These are phyloP conservation scores for Orthonychiurus folsomi DNA, from an alignment of 2,888 invertebrate species.

Conservation along the genomic window DNA sequence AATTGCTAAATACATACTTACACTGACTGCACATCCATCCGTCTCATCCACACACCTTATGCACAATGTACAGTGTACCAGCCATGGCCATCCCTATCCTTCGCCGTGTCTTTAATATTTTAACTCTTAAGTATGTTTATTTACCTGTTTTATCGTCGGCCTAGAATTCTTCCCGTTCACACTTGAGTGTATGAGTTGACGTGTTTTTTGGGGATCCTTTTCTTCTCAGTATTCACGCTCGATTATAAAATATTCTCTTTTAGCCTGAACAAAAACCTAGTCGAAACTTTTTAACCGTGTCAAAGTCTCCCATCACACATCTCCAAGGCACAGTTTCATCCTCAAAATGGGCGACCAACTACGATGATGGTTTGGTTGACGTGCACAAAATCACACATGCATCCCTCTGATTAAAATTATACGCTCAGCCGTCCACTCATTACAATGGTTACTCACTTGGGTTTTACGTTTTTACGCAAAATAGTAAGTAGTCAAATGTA, in stretches of 20 bases:
- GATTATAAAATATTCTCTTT: neutral
- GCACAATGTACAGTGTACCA: too few species aligned
- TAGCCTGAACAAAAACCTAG: neutral
- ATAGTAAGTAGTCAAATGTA: too few species aligned
- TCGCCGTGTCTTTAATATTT: neutral
- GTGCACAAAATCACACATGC: too few species aligned
- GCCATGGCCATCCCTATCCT: too few species aligned
- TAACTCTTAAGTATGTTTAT: neutral
- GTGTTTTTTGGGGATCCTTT: neutral
- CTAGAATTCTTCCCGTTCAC: neutral
- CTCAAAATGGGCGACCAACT: too few species aligned
- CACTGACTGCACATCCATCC: neutral
- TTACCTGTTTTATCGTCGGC: neutral
- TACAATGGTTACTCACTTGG: too few species aligned
- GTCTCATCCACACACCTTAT: neutral
- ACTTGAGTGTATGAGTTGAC: neutral
- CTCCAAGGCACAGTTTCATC: too few species aligned
- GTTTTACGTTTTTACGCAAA: too few species aligned
- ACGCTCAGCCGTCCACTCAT: too few species aligned
- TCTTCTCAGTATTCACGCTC: neutral
- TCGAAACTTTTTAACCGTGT: neutral
- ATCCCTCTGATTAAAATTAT: too few species aligned
- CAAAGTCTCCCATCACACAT: conserved; percentile 1
- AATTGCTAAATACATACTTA: neutral
- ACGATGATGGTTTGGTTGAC: too few species aligned